Percentiles rank a stretch among this genome's conserved stretches.
Conservation (phyloP, 2,113 vertebrate species). For the Rhombomys opimus region DNA sequence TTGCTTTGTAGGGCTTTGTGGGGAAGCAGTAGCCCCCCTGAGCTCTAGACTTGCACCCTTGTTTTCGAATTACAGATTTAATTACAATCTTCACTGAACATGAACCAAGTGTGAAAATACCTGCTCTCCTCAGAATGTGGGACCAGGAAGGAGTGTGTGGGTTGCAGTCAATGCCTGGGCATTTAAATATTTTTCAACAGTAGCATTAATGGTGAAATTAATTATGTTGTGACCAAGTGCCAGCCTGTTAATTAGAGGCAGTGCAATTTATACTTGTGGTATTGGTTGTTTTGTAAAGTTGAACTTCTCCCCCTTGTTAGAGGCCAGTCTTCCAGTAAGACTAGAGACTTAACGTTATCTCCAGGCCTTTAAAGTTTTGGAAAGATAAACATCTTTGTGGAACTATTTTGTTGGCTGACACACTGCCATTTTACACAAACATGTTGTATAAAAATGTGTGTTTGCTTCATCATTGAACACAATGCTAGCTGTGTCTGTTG, state of each 20-base stretch:
- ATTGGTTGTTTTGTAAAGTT: constrained; percentile 34
- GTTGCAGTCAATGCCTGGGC: constrained; percentile 25
- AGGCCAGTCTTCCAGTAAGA: constrained; percentile 3
- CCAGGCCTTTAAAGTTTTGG: background rate
- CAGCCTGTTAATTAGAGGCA: constrained; percentile 41
- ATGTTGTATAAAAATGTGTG: background rate
- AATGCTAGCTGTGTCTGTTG: constrained; percentile 1
- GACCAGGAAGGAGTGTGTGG: constrained; percentile 58
- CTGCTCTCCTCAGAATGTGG: constrained; percentile 54
- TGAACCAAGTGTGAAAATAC: constrained; percentile 79
- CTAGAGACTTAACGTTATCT: constrained; percentile 35
- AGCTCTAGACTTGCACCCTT: constrained; percentile 68
- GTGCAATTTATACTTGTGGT: constrained; percentile 60
- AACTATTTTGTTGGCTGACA: background rate
- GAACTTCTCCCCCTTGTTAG: background rate
- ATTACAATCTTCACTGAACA: constrained; percentile 78
- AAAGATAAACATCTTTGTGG: background rate
- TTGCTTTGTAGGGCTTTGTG: constrained; percentile 54
- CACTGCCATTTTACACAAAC: background rate
- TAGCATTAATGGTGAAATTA: constrained; percentile 69
- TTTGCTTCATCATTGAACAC: background rate
- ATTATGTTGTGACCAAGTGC: constrained; percentile 57
- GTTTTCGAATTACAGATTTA: constrained; percentile 78
- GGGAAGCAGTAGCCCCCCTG: background rate
- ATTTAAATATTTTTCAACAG: constrained; percentile 76